These are phyloP conservation scores for Myiopsitta monachus DNA, from an alignment of 2,113 vertebrate species.

Conservation along the genomic window DNA sequence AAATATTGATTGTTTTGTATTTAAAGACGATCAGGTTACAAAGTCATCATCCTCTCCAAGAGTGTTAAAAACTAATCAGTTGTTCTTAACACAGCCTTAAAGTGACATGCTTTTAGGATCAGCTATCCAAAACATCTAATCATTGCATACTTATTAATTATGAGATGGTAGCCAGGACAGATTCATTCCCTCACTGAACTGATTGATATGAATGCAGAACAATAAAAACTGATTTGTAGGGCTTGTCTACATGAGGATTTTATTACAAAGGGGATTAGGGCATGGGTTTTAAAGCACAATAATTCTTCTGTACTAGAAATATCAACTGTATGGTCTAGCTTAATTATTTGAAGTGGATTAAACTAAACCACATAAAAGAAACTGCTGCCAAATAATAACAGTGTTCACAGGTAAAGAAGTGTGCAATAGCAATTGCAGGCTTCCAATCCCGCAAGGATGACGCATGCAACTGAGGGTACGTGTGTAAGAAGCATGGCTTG, in stretches of 20 bases:
- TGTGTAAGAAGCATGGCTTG: background rate
- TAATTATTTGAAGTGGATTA: conserved; percentile 29
- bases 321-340: background rate
- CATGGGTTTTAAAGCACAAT: conserved; percentile 7
- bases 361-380: conserved; percentile 16
- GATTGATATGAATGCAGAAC: background rate
- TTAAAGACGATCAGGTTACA: background rate
- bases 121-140: background rate
- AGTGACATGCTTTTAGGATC: background rate
- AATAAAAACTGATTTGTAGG: background rate
- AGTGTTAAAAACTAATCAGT: background rate
- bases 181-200: background rate
- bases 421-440: background rate
- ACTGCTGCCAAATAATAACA: background rate
- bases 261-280: background rate
- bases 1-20: background rate
- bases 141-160: background rate
- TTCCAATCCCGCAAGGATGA: background rate
- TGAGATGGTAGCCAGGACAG: background rate
- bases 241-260: background rate
- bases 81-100: background rate
- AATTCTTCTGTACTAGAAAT: background rate
- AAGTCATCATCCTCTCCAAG: background rate
- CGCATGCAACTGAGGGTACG: background rate
- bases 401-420: background rate